These are phyloP conservation scores for Drosophila erecta DNA, from an alignment of 1,140 invertebrate genomes.

Conservation along the genomic window DNA sequence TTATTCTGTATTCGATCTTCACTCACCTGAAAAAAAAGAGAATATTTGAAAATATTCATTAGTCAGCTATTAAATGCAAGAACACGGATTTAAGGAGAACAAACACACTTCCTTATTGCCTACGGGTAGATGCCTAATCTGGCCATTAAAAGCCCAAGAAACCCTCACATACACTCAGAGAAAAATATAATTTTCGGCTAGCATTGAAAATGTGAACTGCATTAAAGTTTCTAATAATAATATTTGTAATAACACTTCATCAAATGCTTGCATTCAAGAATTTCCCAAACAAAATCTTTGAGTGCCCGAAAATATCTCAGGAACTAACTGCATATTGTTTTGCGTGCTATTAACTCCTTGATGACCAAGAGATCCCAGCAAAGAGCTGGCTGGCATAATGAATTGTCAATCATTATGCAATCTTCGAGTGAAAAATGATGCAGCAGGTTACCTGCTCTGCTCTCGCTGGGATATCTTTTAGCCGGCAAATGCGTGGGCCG, in stretches of 20 bases:
- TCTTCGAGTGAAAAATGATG: slow-evolving; percentile 79
- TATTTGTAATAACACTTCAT: no score
- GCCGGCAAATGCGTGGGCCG: slow-evolving; percentile 61
- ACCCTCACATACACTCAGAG: not conserved
- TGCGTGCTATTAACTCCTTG: slow-evolving; percentile 22
- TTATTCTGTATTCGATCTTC: slow-evolving; percentile 7
- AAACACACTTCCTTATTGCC: slow-evolving; percentile 64
- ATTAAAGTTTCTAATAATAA: no score
- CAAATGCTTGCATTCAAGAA: no score
- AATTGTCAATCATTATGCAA: slow-evolving; percentile 82
- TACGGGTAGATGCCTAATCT: slow-evolving; percentile 61
- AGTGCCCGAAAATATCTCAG: no score
- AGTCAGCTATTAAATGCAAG: slow-evolving; percentile 51
- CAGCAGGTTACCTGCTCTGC: slow-evolving; percentile 55
- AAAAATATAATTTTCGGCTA: not conserved
- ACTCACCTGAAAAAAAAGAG: slow-evolving; percentile 48
- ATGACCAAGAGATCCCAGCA: slow-evolving; percentile 16
- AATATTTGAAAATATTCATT: slow-evolving; percentile 53
- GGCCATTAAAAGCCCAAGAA: slow-evolving; percentile 56
- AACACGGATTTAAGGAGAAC: slow-evolving; percentile 39
- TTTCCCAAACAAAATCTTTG: no score
- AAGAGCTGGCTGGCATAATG: slow-evolving; percentile 60
- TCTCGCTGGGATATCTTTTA: slow-evolving; percentile 24
- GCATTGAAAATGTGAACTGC: no score
- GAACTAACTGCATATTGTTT: not conserved